A percentile compares a stretch with the other conserved stretches of the same genome.
phyloP scores from a whole-genome alignment of 2,797 vertebrate species.

The Acipenser ruthenus region DNA sequence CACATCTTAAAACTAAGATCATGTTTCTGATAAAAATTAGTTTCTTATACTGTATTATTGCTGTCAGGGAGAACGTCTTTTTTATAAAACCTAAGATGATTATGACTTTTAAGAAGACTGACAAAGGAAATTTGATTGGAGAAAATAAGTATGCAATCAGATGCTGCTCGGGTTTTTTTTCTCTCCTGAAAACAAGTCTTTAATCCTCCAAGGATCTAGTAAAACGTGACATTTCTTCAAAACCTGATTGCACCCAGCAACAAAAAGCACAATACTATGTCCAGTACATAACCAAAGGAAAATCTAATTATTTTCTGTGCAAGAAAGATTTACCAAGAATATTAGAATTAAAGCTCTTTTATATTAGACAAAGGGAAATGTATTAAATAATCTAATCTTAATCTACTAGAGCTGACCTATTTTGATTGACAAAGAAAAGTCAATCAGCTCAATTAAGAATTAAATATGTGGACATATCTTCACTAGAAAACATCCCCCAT shows the following conservation, averaged over 20 bases:
- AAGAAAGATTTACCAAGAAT: slow-evolving; percentile 51
- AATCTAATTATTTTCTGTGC: slow-evolving; percentile 70
- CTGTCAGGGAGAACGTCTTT: slow-evolving; percentile 32
- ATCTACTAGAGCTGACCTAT: slow-evolving; percentile 69
- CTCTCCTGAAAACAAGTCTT: slow-evolving; percentile 44
- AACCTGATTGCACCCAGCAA: slow-evolving; percentile 26
- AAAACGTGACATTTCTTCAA: slow-evolving; percentile 56
- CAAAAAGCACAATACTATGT: slow-evolving; percentile 36
- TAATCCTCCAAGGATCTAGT: slow-evolving; percentile 69
- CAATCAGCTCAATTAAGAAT: not conserved
- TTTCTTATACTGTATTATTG: slow-evolving; percentile 47
- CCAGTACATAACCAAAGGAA: slow-evolving; percentile 53
- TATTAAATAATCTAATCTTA: slow-evolving; percentile 74
- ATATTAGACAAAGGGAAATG: slow-evolving; percentile 66
- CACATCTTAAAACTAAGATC: slow-evolving; percentile 38
- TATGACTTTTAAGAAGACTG: slow-evolving; percentile 50
- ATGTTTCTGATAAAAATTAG: slow-evolving; percentile 47
- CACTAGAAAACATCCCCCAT: too few species aligned
- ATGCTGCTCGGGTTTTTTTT: slow-evolving; percentile 54
- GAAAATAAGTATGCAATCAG: slow-evolving; percentile 45
- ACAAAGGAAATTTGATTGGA: slow-evolving; percentile 60
- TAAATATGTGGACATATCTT: too few species aligned
- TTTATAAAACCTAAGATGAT: slow-evolving; percentile 58
- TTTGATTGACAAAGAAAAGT: slow-evolving; percentile 44
- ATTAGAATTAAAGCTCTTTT: slow-evolving; percentile 58